phyloP scores from a whole-genome alignment of 2,888 invertebrate species.

The Sericinus montela region DNA sequence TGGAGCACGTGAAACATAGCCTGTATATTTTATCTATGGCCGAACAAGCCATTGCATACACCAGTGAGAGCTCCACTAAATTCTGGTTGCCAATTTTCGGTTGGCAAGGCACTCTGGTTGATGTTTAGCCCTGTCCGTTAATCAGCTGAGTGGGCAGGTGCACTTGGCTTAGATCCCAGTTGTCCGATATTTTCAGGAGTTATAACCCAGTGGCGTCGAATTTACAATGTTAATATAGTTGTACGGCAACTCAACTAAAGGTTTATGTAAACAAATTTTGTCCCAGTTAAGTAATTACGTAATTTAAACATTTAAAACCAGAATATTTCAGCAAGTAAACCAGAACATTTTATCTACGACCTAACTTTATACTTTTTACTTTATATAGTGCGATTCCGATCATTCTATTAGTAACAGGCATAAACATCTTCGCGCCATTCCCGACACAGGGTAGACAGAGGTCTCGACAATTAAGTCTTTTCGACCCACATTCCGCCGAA shows the following conservation, averaged over 20 bases:
- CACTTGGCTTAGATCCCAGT: constrained; percentile 21
- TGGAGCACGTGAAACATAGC: not conserved
- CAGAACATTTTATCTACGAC: too few species aligned
- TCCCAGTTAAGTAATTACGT: too few species aligned
- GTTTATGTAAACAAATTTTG: not conserved
- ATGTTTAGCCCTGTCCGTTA: constrained; percentile 21
- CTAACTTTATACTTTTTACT: too few species aligned
- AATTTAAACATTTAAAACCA: too few species aligned
- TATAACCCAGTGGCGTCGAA: constrained; percentile 14
- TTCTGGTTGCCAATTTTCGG: constrained; percentile 22
- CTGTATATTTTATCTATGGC: constrained; percentile 12
- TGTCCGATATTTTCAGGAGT: constrained; percentile 21
- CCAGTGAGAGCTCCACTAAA: constrained; percentile 18
- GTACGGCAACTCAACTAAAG: not conserved
- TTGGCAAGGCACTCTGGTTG: constrained; percentile 22
- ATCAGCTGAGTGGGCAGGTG: constrained; percentile 22
- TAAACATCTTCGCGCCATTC: too few species aligned
- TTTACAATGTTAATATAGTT: constrained; percentile 10
- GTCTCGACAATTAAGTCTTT: too few species aligned
- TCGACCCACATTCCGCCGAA: too few species aligned
- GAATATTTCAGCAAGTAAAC: too few species aligned
- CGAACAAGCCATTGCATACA: constrained; percentile 15
- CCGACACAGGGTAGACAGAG: too few species aligned
- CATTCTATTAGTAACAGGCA: too few species aligned
- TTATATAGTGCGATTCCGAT: too few species aligned